A percentile compares a stretch with the other conserved stretches of the same genome.
Conservation (phyloP, 2,113 vertebrate species). For the Danio rerio region GRCz12tu NC_133176.1:17467501-17468000, state of each 20-base stretch:
- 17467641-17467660: background rate
- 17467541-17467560: conserved; percentile 35
- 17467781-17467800: background rate
- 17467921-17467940: conserved; percentile 38
- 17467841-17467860: background rate
- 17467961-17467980: background rate
- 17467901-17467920: conserved; percentile 28
- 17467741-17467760: conserved; percentile 14
- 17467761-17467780: background rate
- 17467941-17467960: conserved; percentile 32
- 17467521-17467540: conserved; percentile 2
- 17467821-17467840: background rate
- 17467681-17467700: background rate
- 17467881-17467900: conserved; percentile 12
- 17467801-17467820: background rate
- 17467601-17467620: background rate
- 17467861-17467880: conserved; percentile 28
- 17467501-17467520: conserved; percentile 10
- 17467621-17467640: conserved; percentile 14
- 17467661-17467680: conserved; percentile 11
- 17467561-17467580: background rate
- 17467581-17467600: conserved; percentile 19
- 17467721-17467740: conserved; percentile 18
- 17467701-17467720: background rate
- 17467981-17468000: background rate